Evolutionary conservation across 2,113 vertebrate genomes (phyloP).

Genomic region (Pachyramphus minor): DNA sequence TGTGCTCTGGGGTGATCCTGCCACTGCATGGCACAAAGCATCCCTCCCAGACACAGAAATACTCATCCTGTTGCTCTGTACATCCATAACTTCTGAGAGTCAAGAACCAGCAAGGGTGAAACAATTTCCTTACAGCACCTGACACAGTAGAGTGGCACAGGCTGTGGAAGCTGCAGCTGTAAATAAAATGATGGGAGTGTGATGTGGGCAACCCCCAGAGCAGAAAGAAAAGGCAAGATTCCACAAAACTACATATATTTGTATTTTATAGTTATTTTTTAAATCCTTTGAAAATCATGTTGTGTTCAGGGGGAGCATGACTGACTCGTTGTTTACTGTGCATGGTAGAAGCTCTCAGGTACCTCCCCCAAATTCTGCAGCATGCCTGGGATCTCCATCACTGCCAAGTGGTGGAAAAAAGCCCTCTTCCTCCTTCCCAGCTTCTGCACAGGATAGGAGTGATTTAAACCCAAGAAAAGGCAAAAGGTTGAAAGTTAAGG

Average conservation of each 20-base stretch:
- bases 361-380: background rate
- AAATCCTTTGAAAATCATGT: background rate
- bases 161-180: background rate
- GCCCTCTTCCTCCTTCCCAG: background rate
- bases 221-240: background rate
- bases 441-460: background rate
- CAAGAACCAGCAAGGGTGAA: background rate
- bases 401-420: background rate
- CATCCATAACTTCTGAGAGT: background rate
- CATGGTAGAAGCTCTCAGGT: background rate
- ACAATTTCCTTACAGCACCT: background rate
- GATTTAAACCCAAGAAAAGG: background rate
- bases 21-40: background rate
- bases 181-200: background rate
- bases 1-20: background rate
- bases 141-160: background rate
- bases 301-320: rapidly evolving
- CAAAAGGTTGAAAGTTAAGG: background rate
- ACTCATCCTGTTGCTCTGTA: background rate
- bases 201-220: background rate
- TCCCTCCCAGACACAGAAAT: background rate
- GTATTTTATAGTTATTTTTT: background rate
- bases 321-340: background rate
- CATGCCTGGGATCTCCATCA: background rate
- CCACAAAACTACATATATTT: background rate